Evolutionary conservation across 2,888 invertebrate species (phyloP), one percentile per base, ranked within the genome.

Genomic region (Pilophorus perplexus): DNA sequence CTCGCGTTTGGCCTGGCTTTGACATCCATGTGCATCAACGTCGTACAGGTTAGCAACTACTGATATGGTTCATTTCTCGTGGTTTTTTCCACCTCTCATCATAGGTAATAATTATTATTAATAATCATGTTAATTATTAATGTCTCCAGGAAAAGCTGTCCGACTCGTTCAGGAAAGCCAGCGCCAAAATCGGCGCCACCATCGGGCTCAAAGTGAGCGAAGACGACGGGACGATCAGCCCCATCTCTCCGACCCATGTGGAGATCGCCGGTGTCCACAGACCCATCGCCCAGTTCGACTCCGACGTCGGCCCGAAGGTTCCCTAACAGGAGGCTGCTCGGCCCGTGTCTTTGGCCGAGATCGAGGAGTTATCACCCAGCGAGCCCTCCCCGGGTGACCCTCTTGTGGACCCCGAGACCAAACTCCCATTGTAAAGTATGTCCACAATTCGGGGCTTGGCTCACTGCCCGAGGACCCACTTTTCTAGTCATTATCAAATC

Each of bases 21-120:
- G 18, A 96, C 96, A 57, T 93, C 96, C 72, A 96, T 97, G 95
- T 93, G 93, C 77, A 92, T 98, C 74, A 96, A 95, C 75, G 94
- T 97, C 14, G 93, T 96, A 0, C 95, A 95, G 80, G 87, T 88
- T 46, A n/a, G 52, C 25, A 46, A 23, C 25, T 25, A n/a, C 14
- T 25, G 27, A n/a, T n/a, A n/a, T n/a, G n/a, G n/a, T n/a, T 33
- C 33, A 6, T 8, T 33, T 33, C 10, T 33, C 33, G 33, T 33
- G 10, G 33, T 10, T 33, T 33, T 33, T 33, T 10, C 33, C n/a
- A n/a, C n/a, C n/a, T n/a, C n/a, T n/a, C n/a, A n/a, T n/a, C n/a
- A n/a, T n/a, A n/a, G n/a, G n/a, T n/a, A n/a, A n/a, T n/a, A n/a
- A n/a, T n/a, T n/a, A n/a, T n/a, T n/a, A n/a, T n/a, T n/a, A n/a